These are phyloP conservation scores for Actinemys pallida DNA, from an alignment of 2,113 vertebrate genomes.

Conservation along the genomic window DNA sequence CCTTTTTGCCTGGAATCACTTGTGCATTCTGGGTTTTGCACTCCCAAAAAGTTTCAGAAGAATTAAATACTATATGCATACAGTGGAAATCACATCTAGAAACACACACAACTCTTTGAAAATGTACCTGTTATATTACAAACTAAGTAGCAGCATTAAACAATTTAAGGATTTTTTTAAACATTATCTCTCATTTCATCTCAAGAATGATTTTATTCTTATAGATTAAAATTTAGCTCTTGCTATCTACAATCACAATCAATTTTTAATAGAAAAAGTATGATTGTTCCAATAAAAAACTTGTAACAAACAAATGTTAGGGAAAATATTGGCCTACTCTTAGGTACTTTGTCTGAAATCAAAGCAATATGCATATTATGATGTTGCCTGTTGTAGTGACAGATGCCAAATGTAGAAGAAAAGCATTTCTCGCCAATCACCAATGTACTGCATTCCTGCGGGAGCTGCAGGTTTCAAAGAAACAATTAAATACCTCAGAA, in stretches of 20 bases:
- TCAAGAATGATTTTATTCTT: conserved; percentile 7
- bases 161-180: background rate
- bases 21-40: background rate
- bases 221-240: fast-evolving
- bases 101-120: background rate
- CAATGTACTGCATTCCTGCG: background rate
- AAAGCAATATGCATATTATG: background rate
- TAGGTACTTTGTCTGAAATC: conserved; percentile 1
- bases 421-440: conserved; percentile 6
- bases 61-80: background rate
- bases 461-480: conserved; percentile 10
- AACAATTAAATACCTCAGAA: background rate
- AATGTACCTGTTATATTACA: background rate
- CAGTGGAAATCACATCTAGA: background rate
- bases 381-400: background rate
- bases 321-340: background rate
- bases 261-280: background rate
- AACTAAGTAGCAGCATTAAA: conserved; percentile 27
- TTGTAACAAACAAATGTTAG: background rate
- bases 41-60: background rate
- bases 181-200: background rate
- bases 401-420: conserved; percentile 6
- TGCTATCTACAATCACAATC: background rate
- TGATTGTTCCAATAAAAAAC: background rate
- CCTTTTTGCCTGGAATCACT: background rate